Evolutionary conservation across 53 echinoderm and acorn worm species (phyloP), one percentile per base, ranked within the genome.

Genomic region (Mesocentrotus franciscanus): DNA sequence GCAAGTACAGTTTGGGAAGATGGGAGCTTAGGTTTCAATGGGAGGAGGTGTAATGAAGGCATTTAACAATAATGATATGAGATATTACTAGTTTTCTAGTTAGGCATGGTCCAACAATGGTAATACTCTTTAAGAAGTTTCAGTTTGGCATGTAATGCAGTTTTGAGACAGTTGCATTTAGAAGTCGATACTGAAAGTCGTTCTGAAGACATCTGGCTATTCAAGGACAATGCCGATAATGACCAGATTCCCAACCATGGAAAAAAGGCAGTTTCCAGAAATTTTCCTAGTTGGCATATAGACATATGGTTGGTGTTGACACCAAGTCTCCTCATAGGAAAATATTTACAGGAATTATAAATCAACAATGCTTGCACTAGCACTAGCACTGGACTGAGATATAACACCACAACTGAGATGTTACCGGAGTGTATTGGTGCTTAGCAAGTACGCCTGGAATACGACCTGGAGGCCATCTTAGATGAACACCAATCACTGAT

Each of bases 191-290:
- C 33, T 81, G 12, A 10, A 39, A 13, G 42, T 78, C 30, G 10
- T 32, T 78, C 34, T 78, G 34, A 78, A 32, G 20, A 39, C 42
- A 81, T n/a, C 81, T 1, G 22, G 42, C 42, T 11, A 39, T 81
- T 42, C 18, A 39, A 79, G 36, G 11, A 39, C 9, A 61, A 61
- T 61, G 18, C 61, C 18, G 10, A 75, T 13, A 1, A 17, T 22
- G 15, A 36, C 22, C 42, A 20, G 36, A 27, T 9, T 81, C 42
- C 42, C 42, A 39, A 36, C 33, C 36, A 81, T 18, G 0, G 42
- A 81, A 20, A 81, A 81, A 81, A 81, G 81, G 81, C 81, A 81
- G 81, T 81, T 81, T 42, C 42, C 81, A 42, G 39, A 81, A 16
- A 18, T 42, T 39, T 42, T 39, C 20, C 35, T 61, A n/a, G 39